Evolutionary conservation across 2,113 vertebrate species (phyloP).

Genomic region (Labeo rohita): DNA sequence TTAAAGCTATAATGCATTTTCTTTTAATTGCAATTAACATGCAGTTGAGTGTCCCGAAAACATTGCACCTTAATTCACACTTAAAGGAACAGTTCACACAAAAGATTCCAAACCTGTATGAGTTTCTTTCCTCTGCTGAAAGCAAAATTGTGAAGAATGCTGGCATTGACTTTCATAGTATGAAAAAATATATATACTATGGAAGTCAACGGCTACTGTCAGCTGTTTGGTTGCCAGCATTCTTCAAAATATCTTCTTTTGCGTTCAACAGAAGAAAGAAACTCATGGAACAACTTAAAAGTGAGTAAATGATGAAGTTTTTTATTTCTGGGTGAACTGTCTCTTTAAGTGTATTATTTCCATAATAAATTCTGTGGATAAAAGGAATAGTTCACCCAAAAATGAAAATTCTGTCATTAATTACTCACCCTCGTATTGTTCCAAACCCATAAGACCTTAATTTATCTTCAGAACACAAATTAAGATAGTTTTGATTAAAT

Average conservation of each 20-base stretch:
- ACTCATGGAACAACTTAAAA: not conserved
- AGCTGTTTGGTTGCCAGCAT: not conserved
- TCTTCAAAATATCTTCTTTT: not conserved
- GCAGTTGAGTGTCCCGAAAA: not conserved
- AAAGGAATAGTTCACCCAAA: too few relatives aligned
- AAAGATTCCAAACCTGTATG: too few relatives aligned
- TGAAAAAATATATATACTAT: too few relatives aligned
- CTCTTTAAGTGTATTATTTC: not conserved
- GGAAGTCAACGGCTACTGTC: not conserved
- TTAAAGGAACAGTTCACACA: not conserved
- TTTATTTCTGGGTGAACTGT: not conserved
- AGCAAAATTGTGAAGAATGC: too few relatives aligned
- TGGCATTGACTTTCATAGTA: too few relatives aligned
- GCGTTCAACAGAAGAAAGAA: not conserved
- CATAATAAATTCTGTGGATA: not conserved
- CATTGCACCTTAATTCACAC: not conserved
- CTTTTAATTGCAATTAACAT: not conserved
- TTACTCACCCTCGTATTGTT: too few relatives aligned
- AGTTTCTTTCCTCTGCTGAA: too few relatives aligned
- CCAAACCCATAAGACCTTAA: too few relatives aligned
- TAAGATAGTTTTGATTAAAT: too few relatives aligned
- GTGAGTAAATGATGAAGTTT: too few relatives aligned
- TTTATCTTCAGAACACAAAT: too few relatives aligned
- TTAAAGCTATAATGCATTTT: not conserved
- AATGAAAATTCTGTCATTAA: too few relatives aligned